phyloP scores from a whole-genome alignment of 2,113 vertebrate species.

The Neotragus moschatus region DNA sequence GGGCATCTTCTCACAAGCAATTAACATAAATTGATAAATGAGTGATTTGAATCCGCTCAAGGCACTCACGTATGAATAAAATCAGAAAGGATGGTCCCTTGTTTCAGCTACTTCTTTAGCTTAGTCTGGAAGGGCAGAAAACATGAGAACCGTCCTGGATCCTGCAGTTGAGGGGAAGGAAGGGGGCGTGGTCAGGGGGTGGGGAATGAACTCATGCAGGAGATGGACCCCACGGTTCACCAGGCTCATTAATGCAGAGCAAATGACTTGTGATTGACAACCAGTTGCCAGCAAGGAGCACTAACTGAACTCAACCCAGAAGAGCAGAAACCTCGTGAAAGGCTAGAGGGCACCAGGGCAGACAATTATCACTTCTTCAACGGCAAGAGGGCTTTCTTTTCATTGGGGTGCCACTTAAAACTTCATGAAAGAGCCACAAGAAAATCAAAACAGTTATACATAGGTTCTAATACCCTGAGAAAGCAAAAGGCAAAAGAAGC shows the following conservation, averaged over 20 bases:
- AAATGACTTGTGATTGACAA: conserved; percentile 80
- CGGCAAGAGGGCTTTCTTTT: conserved; percentile 65
- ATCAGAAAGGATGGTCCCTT: conserved; percentile 80
- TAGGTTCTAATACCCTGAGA: conserved; percentile 59
- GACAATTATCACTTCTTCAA: conserved; percentile 77
- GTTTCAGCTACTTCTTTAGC: conserved; percentile 77
- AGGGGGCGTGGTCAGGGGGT: background rate
- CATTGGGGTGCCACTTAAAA: conserved; percentile 72
- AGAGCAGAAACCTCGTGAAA: conserved; percentile 72
- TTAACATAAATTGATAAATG: conserved; percentile 94
- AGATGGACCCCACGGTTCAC: conserved; percentile 73
- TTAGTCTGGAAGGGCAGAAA: conserved; percentile 76
- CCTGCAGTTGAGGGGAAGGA: conserved; percentile 55
- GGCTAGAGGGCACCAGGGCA: conserved; percentile 71
- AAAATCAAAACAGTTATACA: conserved; percentile 57
- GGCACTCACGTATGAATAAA: conserved; percentile 84
- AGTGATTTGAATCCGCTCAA: conserved; percentile 87
- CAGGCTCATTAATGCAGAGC: conserved; percentile 75
- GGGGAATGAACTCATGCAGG: conserved; percentile 68
- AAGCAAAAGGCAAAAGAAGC: conserved; percentile 45
- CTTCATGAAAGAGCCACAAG: conserved; percentile 72
- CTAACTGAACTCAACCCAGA: conserved; percentile 72
- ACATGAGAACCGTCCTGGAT: conserved; percentile 74
- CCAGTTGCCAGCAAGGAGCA: conserved; percentile 55
- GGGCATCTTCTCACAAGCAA: conserved; percentile 92